Percentiles rank a stretch among this genome's conserved stretches.
phyloP scores from a whole-genome alignment of 2,888 invertebrate genomes.

The Timandra comae region DNA sequence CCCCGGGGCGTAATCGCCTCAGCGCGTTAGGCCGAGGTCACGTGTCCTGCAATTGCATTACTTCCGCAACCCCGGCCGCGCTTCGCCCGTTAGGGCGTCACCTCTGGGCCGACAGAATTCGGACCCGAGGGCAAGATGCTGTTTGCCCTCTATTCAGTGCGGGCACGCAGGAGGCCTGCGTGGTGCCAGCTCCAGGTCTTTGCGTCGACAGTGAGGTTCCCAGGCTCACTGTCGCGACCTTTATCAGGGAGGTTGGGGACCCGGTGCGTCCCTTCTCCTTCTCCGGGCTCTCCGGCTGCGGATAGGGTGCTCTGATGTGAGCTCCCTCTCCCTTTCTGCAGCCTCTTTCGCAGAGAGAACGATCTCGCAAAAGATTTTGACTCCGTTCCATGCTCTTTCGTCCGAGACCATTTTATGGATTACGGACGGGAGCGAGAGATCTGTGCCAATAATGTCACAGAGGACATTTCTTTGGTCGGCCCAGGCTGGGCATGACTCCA shows the following conservation, averaged over 20 bases:
- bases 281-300: not conserved
- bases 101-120: too few relatives aligned
- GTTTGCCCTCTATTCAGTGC: too few relatives aligned
- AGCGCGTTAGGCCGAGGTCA: too few relatives aligned
- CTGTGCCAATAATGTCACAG: not conserved
- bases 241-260: not conserved
- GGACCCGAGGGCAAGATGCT: too few relatives aligned
- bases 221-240: not conserved
- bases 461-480: not conserved
- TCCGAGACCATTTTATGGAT: not conserved
- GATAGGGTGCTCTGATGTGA: not conserved
- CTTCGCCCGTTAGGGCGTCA: too few relatives aligned
- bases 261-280: not conserved
- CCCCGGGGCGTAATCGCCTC: too few relatives aligned
- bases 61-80: too few relatives aligned
- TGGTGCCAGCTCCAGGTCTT: too few relatives aligned
- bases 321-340: slow-evolving; percentile 3
- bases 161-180: too few relatives aligned
- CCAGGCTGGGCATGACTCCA: slow-evolving; percentile 3
- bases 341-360: slow-evolving; percentile 3
- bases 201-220: too few relatives aligned
- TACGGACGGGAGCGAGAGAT: slow-evolving; percentile 3
- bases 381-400: not conserved
- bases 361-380: slow-evolving; percentile 1
- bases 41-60: too few relatives aligned